phyloP scores from a whole-genome alignment of 2,113 vertebrate species.

The Pygoscelis adeliae region DNA sequence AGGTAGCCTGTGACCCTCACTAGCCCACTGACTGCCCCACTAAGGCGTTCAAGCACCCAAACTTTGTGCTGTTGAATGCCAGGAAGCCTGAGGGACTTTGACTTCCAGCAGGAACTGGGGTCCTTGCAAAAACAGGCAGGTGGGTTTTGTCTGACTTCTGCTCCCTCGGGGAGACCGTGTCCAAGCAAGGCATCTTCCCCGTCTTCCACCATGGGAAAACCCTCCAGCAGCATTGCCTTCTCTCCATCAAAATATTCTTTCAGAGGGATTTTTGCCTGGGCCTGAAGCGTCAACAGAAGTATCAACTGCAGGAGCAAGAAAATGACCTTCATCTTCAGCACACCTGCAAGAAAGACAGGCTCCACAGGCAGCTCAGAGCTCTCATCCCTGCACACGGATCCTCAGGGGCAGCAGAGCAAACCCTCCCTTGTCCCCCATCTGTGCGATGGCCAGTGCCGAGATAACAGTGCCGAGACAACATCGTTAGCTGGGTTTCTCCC shows the following conservation, averaged over 20 bases:
- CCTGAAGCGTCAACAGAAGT: not conserved
- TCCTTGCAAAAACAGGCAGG: not conserved
- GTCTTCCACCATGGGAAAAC: not conserved
- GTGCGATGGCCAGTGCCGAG: not conserved
- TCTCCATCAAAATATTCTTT: not conserved
- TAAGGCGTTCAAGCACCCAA: not conserved
- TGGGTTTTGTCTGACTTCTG: not conserved
- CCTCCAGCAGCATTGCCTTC: not conserved
- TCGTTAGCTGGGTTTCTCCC: not conserved
- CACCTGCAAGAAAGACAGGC: not conserved
- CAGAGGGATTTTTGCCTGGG: not conserved
- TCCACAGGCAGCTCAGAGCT: not conserved
- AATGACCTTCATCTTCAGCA: not conserved
- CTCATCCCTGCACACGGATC: accelerated
- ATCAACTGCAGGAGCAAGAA: not conserved
- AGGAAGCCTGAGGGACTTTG: not conserved
- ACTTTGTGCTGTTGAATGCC: accelerated
- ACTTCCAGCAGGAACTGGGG: not conserved
- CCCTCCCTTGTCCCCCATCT: not conserved
- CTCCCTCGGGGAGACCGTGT: not conserved
- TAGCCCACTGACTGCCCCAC: not conserved
- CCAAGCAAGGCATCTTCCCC: not conserved
- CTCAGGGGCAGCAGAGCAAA: not conserved
- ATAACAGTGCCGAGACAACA: not conserved
- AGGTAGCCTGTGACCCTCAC: not conserved